Base-by-base conservation (phyloP, 2,113 vertebrate species). In the Cynoglossus semilaevis region DNA sequence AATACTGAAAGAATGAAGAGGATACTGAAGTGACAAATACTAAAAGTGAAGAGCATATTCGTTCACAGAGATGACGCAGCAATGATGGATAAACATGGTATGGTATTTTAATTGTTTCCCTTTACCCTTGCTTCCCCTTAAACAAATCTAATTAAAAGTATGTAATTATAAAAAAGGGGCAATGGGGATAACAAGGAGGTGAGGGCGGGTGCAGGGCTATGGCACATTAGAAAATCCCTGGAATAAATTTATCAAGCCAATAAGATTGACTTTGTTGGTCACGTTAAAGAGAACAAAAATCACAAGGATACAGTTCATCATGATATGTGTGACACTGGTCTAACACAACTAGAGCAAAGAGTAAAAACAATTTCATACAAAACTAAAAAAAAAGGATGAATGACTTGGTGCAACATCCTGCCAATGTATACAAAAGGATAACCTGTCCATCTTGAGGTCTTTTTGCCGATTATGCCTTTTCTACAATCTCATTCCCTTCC, bases 311-410 rank as follows among this genome's bases (percentile, higher is more conserved):
- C 54, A 78, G 62, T 64, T 78, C 67, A 81, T 74, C 42, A 54
- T 85, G 76, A 76, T 81, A 81, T 81, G 79, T 84, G 65, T 84
- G 52, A 70, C 34, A n/a, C 44, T 36, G 38, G 17, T 58, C 67
- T 68, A 49, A 58, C 58, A 68, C 65, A 72, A 60, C 45, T 1
- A 15, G 19, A 58, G 55, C 15, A 40, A 63, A 64, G 15, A 63
- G 22, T 4, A 43, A 65, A 41, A 38, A 73, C 36, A n/a, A 45
- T 60, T 73, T 67, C 22, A 63, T 65, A 64, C 50, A 82, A 81
- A 59, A 79, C 55, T 81, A 76, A 53, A 65, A 74, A 76, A 53
- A 65, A 74, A 71, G 47, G 63, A 78, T 34, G 34, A 38, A 42
- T 36, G 68, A 53, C 8, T n/a, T 48, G 57, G 46, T 40, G 35